A percentile compares a stretch with the other conserved stretches of the same genome.
Evolutionary conservation across 1,140 invertebrate species (phyloP).

Genomic region (Zaprionus lachaisei): DNA sequence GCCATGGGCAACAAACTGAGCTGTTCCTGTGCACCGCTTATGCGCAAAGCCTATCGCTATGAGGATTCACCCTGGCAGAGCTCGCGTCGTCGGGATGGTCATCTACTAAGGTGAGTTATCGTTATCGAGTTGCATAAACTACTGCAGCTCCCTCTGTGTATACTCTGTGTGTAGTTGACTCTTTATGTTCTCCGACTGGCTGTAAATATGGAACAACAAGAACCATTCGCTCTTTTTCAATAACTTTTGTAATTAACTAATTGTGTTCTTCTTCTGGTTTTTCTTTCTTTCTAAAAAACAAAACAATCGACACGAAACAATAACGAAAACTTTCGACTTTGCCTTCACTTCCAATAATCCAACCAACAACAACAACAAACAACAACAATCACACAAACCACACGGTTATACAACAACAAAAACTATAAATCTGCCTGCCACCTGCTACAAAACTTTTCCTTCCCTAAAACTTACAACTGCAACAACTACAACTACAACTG

Average conservation of each 20-base stretch:
- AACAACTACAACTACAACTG: constrained; percentile 60
- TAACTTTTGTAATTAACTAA: constrained; percentile 73
- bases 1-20: constrained; percentile 97
- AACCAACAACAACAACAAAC: constrained; percentile 37
- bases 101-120: constrained; percentile 92
- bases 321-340: constrained; percentile 48
- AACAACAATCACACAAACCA: constrained; percentile 43
- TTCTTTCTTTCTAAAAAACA: constrained; percentile 71
- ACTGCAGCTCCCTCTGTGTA: neutral
- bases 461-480: constrained; percentile 48
- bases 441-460: constrained; percentile 69
- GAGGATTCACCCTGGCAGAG: constrained; percentile 97
- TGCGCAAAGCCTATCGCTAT: constrained; percentile 96
- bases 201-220: constrained; percentile 38
- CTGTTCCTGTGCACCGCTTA: constrained; percentile 96
- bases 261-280: constrained; percentile 80
- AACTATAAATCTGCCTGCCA: constrained; percentile 58
- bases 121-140: neutral
- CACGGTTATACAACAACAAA: constrained; percentile 56
- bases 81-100: constrained; percentile 93
- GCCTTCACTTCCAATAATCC: constrained; percentile 46
- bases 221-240: constrained; percentile 72
- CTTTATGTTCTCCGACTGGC: constrained; percentile 58
- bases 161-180: constrained; percentile 38
- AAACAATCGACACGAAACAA: constrained; percentile 37